These are phyloP conservation scores for Drepana arcuata DNA, from an alignment of 1,140 invertebrate species.

Conservation along the genomic window DNA sequence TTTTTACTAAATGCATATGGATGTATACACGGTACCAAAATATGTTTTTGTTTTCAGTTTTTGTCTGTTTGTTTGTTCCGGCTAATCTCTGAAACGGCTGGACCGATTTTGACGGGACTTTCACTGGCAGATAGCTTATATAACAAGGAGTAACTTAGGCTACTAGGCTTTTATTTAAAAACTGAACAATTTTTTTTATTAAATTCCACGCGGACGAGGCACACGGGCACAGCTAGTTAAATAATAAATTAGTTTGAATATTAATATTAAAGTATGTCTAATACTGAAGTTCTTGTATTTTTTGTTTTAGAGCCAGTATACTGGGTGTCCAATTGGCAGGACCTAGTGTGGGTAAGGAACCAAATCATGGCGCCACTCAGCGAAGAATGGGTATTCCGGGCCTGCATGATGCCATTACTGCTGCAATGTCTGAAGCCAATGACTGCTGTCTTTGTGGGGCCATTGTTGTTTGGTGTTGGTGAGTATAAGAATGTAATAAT, in stretches of 20 bases:
- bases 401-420: constrained; percentile 93
- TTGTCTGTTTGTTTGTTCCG: no score
- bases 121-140: not conserved
- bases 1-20: no score
- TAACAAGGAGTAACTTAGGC: not conserved
- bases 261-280: not conserved
- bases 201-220: no score
- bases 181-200: not conserved
- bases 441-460: constrained; percentile 86
- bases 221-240: no score
- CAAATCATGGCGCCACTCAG: constrained; percentile 93
- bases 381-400: constrained; percentile 95
- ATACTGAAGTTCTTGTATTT: constrained; percentile 2
- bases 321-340: constrained; percentile 80
- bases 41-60: no score
- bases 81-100: no score
- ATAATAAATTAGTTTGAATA: not conserved
- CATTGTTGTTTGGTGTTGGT: constrained; percentile 94
- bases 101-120: no score
- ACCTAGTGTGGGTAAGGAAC: constrained; percentile 90
- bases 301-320: constrained; percentile 78
- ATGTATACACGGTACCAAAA: no score
- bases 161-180: not conserved
- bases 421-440: constrained; percentile 85
- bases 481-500: no score